Evolutionary conservation across 2,113 vertebrate genomes (phyloP).

Genomic region (Lamprotornis superbus): DNA sequence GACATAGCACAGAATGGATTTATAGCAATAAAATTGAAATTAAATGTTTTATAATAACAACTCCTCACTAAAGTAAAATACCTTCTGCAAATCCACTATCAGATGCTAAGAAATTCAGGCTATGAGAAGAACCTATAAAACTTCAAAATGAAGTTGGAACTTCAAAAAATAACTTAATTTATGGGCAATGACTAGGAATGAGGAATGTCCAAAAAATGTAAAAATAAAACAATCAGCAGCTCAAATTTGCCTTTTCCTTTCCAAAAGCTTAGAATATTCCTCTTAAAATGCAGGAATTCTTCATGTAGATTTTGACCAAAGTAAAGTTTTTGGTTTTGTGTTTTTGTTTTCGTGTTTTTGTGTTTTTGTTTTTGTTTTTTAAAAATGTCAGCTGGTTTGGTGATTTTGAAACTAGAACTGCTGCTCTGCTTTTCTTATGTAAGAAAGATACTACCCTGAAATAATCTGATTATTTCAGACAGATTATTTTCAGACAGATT

Average conservation of each 20-base stretch:
- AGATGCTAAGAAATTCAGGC: background rate
- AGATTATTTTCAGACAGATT: too few species aligned
- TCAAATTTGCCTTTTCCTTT: background rate
- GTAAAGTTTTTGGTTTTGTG: fast-evolving
- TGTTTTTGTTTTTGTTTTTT: background rate
- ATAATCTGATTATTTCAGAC: background rate
- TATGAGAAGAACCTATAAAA: background rate
- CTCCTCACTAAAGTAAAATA: background rate
- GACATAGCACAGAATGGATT: background rate
- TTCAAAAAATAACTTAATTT: background rate
- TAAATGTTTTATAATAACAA: background rate
- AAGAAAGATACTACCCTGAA: background rate
- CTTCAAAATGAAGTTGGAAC: background rate
- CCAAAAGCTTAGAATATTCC: background rate
- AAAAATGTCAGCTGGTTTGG: background rate
- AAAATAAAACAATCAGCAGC: background rate
- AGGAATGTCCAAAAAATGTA: background rate
- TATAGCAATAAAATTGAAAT: background rate
- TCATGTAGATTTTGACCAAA: background rate
- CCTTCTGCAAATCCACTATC: background rate
- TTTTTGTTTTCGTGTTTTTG: background rate
- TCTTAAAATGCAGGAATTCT: background rate
- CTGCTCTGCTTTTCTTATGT: background rate
- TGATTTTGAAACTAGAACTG: background rate
- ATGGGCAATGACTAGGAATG: background rate